These are phyloP conservation scores for Zootoca vivipara DNA, from an alignment of 2,113 vertebrate species.

Conservation along the genomic window DNA sequence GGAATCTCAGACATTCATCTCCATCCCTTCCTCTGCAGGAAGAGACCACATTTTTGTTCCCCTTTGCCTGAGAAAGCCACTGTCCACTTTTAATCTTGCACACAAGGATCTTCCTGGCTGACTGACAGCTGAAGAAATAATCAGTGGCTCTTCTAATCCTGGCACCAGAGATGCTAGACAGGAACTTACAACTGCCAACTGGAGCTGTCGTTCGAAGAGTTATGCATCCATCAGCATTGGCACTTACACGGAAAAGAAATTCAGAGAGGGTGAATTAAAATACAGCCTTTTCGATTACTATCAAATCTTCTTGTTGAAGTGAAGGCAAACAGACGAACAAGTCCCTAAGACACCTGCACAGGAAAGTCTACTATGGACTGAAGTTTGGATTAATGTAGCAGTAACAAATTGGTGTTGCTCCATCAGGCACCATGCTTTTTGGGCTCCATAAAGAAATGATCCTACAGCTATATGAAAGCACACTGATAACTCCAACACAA, in stretches of 20 bases:
- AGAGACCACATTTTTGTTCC: neutral
- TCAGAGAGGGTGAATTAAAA: neutral
- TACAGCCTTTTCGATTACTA: neutral
- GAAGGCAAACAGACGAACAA: neutral
- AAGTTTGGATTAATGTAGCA: neutral
- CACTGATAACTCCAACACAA: neutral
- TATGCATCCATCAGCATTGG: constrained; percentile 5
- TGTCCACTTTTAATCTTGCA: constrained; percentile 4
- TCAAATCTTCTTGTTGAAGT: neutral
- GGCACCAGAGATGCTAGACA: constrained; percentile 14
- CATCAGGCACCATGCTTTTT: neutral
- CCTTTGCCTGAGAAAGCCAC: neutral
- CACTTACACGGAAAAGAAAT: neutral
- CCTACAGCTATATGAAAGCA: neutral
- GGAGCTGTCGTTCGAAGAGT: constrained; percentile 13
- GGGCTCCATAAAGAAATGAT: neutral
- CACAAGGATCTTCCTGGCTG: neutral
- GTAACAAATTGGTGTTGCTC: neutral
- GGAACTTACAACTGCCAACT: constrained; percentile 27
- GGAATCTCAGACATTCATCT: neutral
- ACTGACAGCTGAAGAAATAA: constrained; percentile 25
- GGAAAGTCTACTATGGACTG: neutral
- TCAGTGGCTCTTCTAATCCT: constrained; percentile 25
- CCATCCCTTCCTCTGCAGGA: neutral
- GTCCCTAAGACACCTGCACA: neutral